Evolutionary conservation across 92 coral and sea anemone species (phyloP).

Genomic region (Porites divaricata): DNA sequence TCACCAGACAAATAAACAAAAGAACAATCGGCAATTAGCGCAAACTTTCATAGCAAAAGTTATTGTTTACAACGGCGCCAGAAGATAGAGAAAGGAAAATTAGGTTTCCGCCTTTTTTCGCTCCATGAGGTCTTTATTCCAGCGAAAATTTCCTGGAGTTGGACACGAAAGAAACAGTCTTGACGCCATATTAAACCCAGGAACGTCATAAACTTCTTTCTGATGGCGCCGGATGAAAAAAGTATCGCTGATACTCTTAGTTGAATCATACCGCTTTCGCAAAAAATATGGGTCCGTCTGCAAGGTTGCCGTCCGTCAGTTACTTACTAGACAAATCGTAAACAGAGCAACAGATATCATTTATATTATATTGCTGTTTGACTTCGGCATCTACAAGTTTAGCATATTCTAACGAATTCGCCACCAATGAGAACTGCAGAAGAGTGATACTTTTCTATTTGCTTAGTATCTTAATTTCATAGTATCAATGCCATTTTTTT

Average conservation of each 20-base stretch:
- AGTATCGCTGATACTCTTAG: not conserved
- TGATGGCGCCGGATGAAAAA: constrained; percentile 19
- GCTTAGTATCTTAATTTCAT: no score
- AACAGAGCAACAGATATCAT: not conserved
- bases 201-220: constrained; percentile 4
- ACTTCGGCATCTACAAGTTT: no score
- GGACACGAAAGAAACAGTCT: not conserved
- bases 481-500: no score
- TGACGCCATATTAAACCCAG: constrained; percentile 7
- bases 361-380: no score
- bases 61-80: not conserved
- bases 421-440: no score
- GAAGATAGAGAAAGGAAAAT: not conserved
- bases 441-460: no score
- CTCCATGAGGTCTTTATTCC: not conserved
- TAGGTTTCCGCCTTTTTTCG: not conserved
- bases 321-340: not conserved
- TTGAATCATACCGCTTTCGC: constrained; percentile 34
- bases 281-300: constrained; percentile 35
- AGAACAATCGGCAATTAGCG: not conserved
- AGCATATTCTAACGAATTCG: no score
- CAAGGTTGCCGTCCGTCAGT: not conserved
- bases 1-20: not conserved
- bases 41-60: not conserved
- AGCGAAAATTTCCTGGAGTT: not conserved